Evolutionary conservation across 1,140 invertebrate genomes (phyloP), one percentile per base, ranked within the genome.

Genomic region (Argopecten irradians): DNA sequence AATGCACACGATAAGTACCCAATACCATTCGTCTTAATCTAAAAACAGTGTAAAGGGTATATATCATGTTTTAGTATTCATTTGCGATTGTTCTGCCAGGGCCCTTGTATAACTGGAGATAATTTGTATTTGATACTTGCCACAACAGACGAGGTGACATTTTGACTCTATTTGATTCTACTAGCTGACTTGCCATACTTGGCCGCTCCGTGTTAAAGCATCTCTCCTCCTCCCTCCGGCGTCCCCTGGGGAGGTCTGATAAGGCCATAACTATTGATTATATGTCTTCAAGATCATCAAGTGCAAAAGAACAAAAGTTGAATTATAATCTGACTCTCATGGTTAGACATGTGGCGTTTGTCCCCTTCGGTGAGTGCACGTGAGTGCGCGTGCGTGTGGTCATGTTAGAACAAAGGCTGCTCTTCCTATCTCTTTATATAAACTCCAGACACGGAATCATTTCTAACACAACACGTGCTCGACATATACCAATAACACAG

Each of bases 301-400:
- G 43, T 55, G 43, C 43, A 55, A 55, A 55, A 55, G 43, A 55
- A 55, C 43, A 55, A 55, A 55, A 55, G 43, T 55, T 55, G 43
- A 55, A 55, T 55, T 55, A 55, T 22, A 13, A 55, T 55, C 43
- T 22, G 7, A 55, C 43, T 55, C 14, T 55, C 43, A 55, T 55
- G 43, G 16, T 22, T 55, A 55, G 43, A 22, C 43, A 55, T 55
- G 43, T 55, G 43, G 43, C 43, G 16, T 55, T 7, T 55, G 43
- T 55, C 43, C 14, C 43, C 43, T 55, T 22, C 22, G 16, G 43
- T 55, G 43, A 19, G 43, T 22, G 43, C 22, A 22, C 39, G 16
- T 55, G 43, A 19, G 16, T 55, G 43, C 22, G 43, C 43, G 43
- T 55, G 43, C 39, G 16, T 55, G 43, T 55, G 16, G n/a, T 55